Conservation (phyloP, 1,140 invertebrate species). For the Euglossa dilemma region DNA sequence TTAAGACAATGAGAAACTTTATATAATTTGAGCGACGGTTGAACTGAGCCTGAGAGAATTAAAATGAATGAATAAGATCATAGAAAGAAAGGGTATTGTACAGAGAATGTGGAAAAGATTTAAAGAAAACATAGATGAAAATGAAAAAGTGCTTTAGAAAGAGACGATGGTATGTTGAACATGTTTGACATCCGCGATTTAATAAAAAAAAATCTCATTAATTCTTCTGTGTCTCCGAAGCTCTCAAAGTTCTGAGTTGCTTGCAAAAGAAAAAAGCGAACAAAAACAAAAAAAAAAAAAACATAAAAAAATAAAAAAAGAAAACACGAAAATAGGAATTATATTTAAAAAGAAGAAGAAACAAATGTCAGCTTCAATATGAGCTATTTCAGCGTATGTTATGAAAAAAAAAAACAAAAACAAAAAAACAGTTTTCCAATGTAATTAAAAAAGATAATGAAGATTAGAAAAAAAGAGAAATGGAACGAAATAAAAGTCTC, state of each 20-base stretch:
- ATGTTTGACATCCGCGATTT: constrained; percentile 54
- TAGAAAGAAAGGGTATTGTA: constrained; percentile 27
- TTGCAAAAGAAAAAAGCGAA: constrained; percentile 14
- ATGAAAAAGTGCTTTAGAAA: constrained; percentile 72
- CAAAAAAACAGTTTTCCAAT: constrained; percentile 50
- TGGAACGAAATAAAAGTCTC: constrained; percentile 36
- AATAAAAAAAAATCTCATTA: constrained; percentile 29
- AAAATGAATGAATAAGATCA: constrained; percentile 33
- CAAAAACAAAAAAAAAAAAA: not conserved
- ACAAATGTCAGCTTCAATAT: constrained; percentile 58
- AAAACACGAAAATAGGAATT: constrained; percentile 18
- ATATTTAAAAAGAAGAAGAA: constrained; percentile 37
- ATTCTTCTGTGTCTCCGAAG: constrained; percentile 62
- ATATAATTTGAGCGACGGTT: constrained; percentile 72
- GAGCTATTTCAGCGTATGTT: constrained; percentile 50
- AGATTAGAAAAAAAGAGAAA: not conserved
- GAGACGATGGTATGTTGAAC: constrained; percentile 59
- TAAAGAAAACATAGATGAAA: not conserved
- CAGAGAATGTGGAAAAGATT: not conserved
- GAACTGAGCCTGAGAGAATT: constrained; percentile 57
- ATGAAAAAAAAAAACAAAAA: too few species aligned
- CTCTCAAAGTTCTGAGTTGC: constrained; percentile 55
- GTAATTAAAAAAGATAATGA: not conserved
- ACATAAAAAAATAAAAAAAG: not conserved
- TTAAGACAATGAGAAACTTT: constrained; percentile 80